phyloP scores from a whole-genome alignment of 2,797 vertebrate genomes.

The Tympanoctomys barrerae region DNA sequence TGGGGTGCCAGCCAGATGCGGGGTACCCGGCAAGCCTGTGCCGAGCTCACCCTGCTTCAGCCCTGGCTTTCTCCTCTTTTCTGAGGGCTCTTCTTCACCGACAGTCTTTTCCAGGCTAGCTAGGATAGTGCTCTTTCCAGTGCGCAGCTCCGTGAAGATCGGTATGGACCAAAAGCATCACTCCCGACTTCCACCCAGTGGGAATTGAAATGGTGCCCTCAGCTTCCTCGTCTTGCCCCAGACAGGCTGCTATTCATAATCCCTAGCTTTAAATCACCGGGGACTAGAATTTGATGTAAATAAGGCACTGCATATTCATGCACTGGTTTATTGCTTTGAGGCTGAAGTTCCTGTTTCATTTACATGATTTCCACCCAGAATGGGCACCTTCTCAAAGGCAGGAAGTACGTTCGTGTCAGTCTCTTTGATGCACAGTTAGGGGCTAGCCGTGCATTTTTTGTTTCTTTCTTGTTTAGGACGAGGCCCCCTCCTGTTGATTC shows the following conservation, averaged over 20 bases:
- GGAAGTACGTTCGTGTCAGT: conserved; percentile 34
- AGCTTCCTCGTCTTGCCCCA: neutral
- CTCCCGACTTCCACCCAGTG: neutral
- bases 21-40: neutral
- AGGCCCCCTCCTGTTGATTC: neutral
- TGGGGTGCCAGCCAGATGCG: neutral
- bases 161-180: conserved; percentile 40
- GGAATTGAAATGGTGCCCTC: neutral
- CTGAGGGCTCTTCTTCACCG: neutral
- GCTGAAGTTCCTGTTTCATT: conserved; percentile 47
- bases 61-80: neutral
- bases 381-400: conserved; percentile 48
- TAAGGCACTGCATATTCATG: conserved; percentile 67
- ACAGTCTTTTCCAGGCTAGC: neutral
- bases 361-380: conserved; percentile 56
- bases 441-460: neutral
- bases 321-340: conserved; percentile 63
- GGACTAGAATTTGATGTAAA: conserved; percentile 62
- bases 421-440: conserved; percentile 18
- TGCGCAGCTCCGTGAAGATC: neutral
- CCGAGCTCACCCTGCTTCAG: neutral
- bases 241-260: conserved; percentile 27
- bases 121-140: neutral
- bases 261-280: conserved; percentile 55
- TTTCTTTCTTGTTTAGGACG: neutral